Conservation (phyloP, 1,140 invertebrate species). For the Diorhabda carinulata region DNA sequence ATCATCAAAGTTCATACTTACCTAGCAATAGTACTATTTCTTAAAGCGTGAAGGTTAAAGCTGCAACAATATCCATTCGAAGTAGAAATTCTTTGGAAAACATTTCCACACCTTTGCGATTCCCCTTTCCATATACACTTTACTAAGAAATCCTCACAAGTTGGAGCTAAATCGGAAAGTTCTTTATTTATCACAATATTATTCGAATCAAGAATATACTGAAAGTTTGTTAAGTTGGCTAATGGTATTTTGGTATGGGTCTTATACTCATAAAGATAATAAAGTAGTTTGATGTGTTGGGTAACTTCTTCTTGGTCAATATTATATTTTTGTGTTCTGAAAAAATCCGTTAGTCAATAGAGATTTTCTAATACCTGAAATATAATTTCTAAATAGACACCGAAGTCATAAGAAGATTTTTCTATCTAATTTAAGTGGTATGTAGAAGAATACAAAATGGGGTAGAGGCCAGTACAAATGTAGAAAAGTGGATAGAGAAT, state of each 20-base stretch:
- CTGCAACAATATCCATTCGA: conserved; percentile 59
- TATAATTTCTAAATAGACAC: no score
- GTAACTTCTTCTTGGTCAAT: conserved; percentile 14
- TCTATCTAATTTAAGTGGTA: no score
- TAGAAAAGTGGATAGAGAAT: no score
- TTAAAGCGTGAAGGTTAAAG: conserved; percentile 58
- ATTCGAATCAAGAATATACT: conserved; percentile 42
- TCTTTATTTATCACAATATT: conserved; percentile 21
- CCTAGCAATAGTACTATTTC: not conserved
- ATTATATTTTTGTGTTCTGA: not conserved
- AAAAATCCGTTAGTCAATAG: not conserved
- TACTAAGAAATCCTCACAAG: conserved; percentile 55
- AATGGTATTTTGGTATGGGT: conserved; percentile 8
- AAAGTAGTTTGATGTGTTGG: conserved; percentile 16
- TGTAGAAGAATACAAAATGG: no score
- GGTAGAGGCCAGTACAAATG: no score
- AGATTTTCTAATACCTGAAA: no score
- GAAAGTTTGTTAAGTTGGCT: conserved; percentile 36
- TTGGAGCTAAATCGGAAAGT: conserved; percentile 47
- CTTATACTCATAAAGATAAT: conserved; percentile 19
- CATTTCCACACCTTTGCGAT: conserved; percentile 52
- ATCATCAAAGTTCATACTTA: no score
- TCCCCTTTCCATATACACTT: conserved; percentile 64
- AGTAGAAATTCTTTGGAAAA: conserved; percentile 57
- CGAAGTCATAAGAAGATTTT: no score